These are phyloP conservation scores for Panagrolaimus sp. DNA, from an alignment of 1,140 invertebrate species.

Conservation along the genomic window DNA sequence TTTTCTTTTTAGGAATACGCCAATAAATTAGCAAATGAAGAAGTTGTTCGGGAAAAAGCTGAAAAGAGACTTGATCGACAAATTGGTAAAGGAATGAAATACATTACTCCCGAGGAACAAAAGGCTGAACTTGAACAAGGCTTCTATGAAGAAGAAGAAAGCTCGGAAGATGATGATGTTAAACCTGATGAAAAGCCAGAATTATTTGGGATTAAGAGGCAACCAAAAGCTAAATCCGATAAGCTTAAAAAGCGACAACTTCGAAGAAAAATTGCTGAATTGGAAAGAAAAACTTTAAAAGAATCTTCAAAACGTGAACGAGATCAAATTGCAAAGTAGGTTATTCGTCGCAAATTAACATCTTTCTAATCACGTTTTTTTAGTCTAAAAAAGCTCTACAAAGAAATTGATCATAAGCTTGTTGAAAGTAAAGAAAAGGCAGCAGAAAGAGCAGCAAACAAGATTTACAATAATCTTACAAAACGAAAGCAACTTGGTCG, in stretches of 20 bases:
- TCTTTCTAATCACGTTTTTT: slow-evolving; percentile 21
- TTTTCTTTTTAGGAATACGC: slow-evolving; percentile 26
- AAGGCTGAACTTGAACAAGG: not conserved
- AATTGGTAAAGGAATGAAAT: not conserved
- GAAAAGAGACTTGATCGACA: not conserved
- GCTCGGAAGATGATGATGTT: slow-evolving; percentile 17
- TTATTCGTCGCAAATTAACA: not conserved
- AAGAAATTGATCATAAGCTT: slow-evolving; percentile 27
- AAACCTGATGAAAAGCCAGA: not conserved
- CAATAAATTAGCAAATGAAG: slow-evolving; percentile 28
- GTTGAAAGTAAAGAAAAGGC: slow-evolving; percentile 6
- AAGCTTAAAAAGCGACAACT: slow-evolving; percentile 25
- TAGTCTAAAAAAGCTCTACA: slow-evolving; percentile 36
- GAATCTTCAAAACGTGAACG: slow-evolving; percentile 22
- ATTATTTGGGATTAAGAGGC: not conserved
- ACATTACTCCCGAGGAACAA: slow-evolving; percentile 3
- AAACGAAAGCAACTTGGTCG: slow-evolving; percentile 30
- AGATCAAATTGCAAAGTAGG: slow-evolving; percentile 22
- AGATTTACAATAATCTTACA: slow-evolving; percentile 25
- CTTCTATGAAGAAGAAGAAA: not conserved
- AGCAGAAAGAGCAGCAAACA: slow-evolving; percentile 17
- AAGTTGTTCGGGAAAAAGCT: slow-evolving; percentile 2
- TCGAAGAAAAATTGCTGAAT: slow-evolving; percentile 20
- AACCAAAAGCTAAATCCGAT: slow-evolving; percentile 22
- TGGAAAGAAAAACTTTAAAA: slow-evolving; percentile 25